These are phyloP conservation scores for Poecilia latipinna DNA, from an alignment of 2,113 vertebrate species.

Conservation along the genomic window DNA sequence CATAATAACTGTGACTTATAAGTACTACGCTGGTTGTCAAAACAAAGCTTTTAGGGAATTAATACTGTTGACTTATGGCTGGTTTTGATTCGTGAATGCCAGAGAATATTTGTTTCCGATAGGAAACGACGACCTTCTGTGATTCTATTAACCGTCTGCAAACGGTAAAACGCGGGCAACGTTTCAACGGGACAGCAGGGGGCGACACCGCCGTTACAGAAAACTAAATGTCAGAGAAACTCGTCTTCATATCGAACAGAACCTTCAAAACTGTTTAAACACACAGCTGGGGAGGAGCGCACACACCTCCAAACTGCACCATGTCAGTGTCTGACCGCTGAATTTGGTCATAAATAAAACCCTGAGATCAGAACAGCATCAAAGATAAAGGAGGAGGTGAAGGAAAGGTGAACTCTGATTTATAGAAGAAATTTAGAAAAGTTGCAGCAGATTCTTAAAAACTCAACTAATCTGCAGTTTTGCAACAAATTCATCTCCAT, in stretches of 20 bases:
- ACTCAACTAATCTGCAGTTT: no score
- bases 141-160: not conserved
- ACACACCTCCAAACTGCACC: not conserved
- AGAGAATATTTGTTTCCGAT: constrained; percentile 10
- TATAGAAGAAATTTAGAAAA: no score
- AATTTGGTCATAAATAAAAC: not conserved
- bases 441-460: no score
- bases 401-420: not conserved
- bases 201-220: no score
- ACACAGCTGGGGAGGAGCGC: not conserved
- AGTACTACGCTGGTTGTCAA: not conserved
- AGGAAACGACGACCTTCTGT: not conserved
- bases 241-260: no score
- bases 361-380: not conserved
- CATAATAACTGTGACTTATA: constrained; percentile 3
- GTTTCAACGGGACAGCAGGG: no score
- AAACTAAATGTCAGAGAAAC: no score
- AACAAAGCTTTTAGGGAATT: constrained; percentile 2
- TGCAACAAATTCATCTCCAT: no score
- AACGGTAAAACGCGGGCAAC: no score
- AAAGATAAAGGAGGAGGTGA: not conserved
- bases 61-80: constrained; percentile 1
- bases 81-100: not conserved
- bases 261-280: no score
- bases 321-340: not conserved